phyloP scores from a whole-genome alignment of 2,113 vertebrate species.

The Thamnaconus septentrionalis region DNA sequence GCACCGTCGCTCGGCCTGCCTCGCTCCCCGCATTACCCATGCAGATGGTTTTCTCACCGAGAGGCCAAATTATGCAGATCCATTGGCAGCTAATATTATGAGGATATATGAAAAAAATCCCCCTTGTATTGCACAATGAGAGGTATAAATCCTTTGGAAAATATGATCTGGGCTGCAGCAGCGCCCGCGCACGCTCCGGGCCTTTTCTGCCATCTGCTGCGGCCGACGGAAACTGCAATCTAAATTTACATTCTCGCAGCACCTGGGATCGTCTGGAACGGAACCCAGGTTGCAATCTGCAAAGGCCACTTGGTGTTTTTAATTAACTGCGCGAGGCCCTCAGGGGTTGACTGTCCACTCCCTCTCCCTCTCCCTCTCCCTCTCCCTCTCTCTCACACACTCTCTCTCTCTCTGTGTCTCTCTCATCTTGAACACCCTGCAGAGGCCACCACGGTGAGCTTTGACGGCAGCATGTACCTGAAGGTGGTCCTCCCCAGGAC shows the following conservation, averaged over 20 bases:
- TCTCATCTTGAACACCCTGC: background rate
- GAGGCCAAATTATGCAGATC: constrained; percentile 58
- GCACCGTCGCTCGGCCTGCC: constrained; percentile 38
- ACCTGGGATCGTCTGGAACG: constrained; percentile 30
- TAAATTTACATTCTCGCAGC: constrained; percentile 35
- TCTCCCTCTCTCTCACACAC: background rate
- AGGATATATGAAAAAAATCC: constrained; percentile 55
- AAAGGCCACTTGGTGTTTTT: constrained; percentile 33
- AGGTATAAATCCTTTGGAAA: constrained; percentile 52
- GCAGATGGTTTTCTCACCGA: constrained; percentile 60
- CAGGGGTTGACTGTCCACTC: constrained; percentile 7
- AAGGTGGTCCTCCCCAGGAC: constrained; percentile 86
- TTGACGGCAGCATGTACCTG: constrained; percentile 94
- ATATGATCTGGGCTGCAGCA: constrained; percentile 50
- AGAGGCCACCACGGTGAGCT: constrained; percentile 93
- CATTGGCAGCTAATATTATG: constrained; percentile 61
- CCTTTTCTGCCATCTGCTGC: constrained; percentile 75
- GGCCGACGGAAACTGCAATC: constrained; percentile 65
- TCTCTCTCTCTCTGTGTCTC: too few species aligned
- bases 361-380: constrained; percentile 5
- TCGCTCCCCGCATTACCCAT: constrained; percentile 43
- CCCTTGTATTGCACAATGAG: constrained; percentile 44
- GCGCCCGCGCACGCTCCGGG: constrained; percentile 38
- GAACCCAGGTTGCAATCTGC: constrained; percentile 6
- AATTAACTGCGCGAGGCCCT: constrained; percentile 5